Evolutionary conservation across 1,140 invertebrate genomes (phyloP).

Genomic region (Bombus difficillimus): DNA sequence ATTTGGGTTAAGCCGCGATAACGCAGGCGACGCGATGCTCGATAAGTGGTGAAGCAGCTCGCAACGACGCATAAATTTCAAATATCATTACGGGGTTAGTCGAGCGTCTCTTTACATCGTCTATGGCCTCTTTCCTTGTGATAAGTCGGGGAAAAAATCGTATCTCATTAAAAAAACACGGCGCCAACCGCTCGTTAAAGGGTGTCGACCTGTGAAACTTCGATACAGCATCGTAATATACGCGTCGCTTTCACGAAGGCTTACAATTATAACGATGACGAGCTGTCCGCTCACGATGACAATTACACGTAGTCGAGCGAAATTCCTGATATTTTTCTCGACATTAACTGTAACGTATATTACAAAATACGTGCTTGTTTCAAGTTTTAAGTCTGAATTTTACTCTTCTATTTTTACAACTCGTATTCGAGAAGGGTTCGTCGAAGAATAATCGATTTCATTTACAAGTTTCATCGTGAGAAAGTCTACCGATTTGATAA

Average conservation of each 20-base stretch:
- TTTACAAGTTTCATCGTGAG: too few species aligned
- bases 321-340: not conserved
- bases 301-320: not conserved
- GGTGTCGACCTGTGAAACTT: conserved; percentile 33
- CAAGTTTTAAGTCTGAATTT: too few species aligned
- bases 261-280: conserved; percentile 40
- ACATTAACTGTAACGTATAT: not conserved
- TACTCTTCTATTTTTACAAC: not conserved
- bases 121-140: not conserved
- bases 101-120: conserved; percentile 18
- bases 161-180: not conserved
- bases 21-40: conserved; percentile 32
- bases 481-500: not conserved
- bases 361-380: not conserved
- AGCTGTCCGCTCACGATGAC: not conserved
- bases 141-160: not conserved
- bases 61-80: conserved; percentile 56
- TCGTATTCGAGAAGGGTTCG: too few species aligned
- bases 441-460: not conserved
- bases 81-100: conserved; percentile 49
- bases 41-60: conserved; percentile 36
- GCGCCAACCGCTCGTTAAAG: conserved; percentile 40
- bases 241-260: not conserved
- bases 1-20: conserved; percentile 56
- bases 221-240: not conserved